Evolutionary conservation across 1,140 invertebrate genomes (phyloP), one percentile per base, ranked within the genome.

Genomic region (Drosophila athabasca): DNA sequence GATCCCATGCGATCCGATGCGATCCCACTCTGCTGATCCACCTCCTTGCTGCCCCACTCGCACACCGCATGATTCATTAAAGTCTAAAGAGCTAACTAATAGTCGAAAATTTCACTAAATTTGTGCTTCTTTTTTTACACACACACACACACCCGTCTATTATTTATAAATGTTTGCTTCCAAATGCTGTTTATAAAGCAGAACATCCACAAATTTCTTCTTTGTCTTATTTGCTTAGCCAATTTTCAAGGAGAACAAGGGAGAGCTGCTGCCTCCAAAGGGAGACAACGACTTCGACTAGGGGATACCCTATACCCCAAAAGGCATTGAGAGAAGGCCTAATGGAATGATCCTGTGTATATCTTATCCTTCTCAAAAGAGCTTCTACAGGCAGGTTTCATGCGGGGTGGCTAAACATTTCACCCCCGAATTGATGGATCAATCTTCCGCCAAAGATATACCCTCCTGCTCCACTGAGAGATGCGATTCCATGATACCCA

Each of bases 61-160:
- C 4, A 13, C 54, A 64, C 54, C 60, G 58, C 61, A 84, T 84
- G 80, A 84, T 85, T 84, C 80, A 84, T 85, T 85, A 70, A 80
- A 85, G 76, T 84, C 80, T 79, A 76, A 84, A 84, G 80, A 84
- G 76, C 80, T 69, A 74, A 82, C 79, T 82, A 84, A 76, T 84
- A 84, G 80, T 76, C 76, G 62, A 79, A 79, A 79, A 83, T 71
- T 78, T 79, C 50, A 79, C 79, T 84, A 57, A 79, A 84, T 85
- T 78, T 61, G 54, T 70, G 68, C 75, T 57, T 59, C 49, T 74
- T 52, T 68, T 54, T 46, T 68, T n/a, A n/a, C n/a, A n/a, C n/a
- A n/a, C n/a, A 35, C 39, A 52, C 6, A 41, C 49, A 49, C 17
- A 45, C 35, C 35, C 35, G 35, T 39, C 35, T 39, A 39, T 39